Evolutionary conservation across 2,113 vertebrate genomes (phyloP).

Genomic region (Zosterops japonicus): DNA sequence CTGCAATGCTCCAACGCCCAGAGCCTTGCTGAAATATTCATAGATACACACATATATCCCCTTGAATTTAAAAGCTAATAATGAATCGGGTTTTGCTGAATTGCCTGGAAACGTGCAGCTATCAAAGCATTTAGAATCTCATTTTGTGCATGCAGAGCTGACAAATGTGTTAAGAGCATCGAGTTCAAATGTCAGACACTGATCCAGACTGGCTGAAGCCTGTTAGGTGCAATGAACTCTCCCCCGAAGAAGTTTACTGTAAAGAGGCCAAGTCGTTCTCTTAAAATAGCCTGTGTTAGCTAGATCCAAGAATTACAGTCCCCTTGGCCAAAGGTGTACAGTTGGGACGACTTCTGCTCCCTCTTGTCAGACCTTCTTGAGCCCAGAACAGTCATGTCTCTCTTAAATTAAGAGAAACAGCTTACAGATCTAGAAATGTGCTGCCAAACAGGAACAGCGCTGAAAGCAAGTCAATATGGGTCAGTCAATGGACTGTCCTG

Average conservation of each 20-base stretch:
- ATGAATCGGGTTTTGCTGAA: background rate
- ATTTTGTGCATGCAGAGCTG: background rate
- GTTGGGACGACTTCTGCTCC: slow-evolving; percentile 43
- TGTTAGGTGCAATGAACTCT: slow-evolving; percentile 62
- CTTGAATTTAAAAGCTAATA: background rate
- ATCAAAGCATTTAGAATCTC: background rate
- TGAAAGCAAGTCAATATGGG: slow-evolving; percentile 42
- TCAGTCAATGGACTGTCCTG: background rate
- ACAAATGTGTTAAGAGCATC: background rate
- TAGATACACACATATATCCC: background rate
- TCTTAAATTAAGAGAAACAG: slow-evolving; percentile 57
- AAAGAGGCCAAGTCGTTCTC: slow-evolving; percentile 53
- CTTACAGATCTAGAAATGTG: slow-evolving; percentile 42
- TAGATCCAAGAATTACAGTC: slow-evolving; percentile 66
- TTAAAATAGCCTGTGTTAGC: slow-evolving; percentile 63
- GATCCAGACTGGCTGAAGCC: slow-evolving; percentile 10
- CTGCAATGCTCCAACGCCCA: background rate
- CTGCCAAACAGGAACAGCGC: slow-evolving; percentile 37
- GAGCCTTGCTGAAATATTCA: background rate
- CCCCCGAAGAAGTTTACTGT: slow-evolving; percentile 52
- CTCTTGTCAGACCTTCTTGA: slow-evolving; percentile 57
- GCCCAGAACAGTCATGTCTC: slow-evolving; percentile 42
- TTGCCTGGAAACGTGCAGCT: background rate
- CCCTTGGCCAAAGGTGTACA: slow-evolving; percentile 67
- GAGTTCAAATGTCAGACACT: slow-evolving; percentile 22